Conservation (phyloP, 2,797 vertebrate species). For the Peromyscus eremicus region DNA sequence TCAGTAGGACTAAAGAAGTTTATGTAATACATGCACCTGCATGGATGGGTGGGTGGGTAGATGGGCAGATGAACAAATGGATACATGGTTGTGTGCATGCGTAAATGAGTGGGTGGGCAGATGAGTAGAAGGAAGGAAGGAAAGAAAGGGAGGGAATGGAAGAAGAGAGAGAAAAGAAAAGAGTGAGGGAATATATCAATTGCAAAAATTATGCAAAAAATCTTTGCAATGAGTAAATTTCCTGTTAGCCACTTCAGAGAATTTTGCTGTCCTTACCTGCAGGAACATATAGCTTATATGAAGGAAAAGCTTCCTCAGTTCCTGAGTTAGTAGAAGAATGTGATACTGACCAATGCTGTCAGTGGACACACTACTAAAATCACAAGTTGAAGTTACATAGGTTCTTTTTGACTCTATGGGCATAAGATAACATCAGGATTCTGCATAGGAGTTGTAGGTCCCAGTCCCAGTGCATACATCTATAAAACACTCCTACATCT, state of each 20-base stretch:
- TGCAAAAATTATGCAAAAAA: background rate
- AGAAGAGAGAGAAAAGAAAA: background rate
- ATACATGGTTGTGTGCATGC: fast-evolving
- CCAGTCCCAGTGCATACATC: background rate
- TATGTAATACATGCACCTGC: background rate
- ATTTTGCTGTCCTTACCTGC: background rate
- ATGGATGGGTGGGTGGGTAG: no score
- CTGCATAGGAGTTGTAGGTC: background rate
- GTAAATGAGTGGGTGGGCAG: background rate
- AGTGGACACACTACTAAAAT: background rate
- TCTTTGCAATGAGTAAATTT: background rate
- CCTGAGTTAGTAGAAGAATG: background rate
- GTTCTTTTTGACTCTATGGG: background rate
- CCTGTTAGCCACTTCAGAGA: background rate
- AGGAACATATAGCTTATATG: background rate
- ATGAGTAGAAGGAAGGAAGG: background rate
- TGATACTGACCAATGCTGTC: background rate
- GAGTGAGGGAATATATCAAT: background rate
- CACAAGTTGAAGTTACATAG: background rate
- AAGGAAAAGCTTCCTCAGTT: background rate
- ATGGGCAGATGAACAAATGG: background rate
- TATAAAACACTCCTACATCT: background rate
- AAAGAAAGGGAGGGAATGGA: fast-evolving
- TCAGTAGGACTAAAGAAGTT: background rate
- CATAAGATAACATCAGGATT: background rate